phyloP scores from a whole-genome alignment of 2,888 invertebrate genomes.

The Caenorhabditis wallacei region DNA sequence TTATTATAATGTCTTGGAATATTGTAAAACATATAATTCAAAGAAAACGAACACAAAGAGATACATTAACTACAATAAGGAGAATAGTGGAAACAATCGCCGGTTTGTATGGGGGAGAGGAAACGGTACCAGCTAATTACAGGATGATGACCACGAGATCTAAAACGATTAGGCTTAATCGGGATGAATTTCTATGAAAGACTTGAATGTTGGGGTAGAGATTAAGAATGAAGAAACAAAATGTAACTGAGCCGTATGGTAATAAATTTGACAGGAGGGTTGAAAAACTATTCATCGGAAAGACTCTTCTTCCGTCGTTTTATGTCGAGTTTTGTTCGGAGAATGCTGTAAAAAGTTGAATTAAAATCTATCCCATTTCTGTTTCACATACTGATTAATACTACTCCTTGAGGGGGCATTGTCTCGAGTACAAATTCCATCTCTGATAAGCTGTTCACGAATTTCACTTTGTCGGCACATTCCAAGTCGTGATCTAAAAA shows the following conservation, averaged over 20 bases:
- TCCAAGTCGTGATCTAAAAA: conserved; percentile 72
- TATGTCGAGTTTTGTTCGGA: conserved; percentile 81
- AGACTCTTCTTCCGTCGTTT: conserved; percentile 69
- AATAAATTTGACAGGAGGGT: neutral
- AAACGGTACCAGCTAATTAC: conserved; percentile 54
- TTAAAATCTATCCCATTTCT: neutral
- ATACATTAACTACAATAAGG: conserved; percentile 36
- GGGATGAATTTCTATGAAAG: conserved; percentile 32
- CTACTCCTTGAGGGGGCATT: conserved; percentile 81
- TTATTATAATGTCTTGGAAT: conserved; percentile 39
- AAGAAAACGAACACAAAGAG: neutral
- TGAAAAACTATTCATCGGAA: conserved; percentile 20
- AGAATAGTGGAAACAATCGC: conserved; percentile 13
- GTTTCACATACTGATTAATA: conserved; percentile 79
- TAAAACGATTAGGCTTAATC: conserved; percentile 48
- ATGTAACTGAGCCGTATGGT: conserved; percentile 27
- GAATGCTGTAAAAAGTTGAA: conserved; percentile 76
- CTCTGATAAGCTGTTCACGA: conserved; percentile 80
- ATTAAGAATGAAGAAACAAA: conserved; percentile 1
- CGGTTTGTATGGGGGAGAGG: conserved; percentile 23
- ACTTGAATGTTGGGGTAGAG: conserved; percentile 16
- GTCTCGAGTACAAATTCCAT: conserved; percentile 80
- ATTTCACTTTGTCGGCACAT: conserved; percentile 82
- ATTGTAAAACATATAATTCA: neutral
- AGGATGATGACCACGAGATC: conserved; percentile 59